phyloP scores from a whole-genome alignment of 2,888 invertebrate species.

The Agrotis segetum region DNA sequence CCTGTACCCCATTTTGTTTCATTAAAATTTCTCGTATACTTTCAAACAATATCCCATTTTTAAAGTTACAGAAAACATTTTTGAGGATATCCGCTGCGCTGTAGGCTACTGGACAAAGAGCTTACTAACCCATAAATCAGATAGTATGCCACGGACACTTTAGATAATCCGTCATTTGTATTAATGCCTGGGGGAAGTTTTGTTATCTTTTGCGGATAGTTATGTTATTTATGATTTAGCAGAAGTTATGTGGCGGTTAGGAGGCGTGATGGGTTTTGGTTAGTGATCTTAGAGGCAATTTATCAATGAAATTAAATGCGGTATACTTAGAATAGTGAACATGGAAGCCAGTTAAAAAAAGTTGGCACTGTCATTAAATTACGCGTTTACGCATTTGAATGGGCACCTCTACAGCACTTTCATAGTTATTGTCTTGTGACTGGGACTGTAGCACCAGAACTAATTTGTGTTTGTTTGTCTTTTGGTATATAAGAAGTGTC shows the following conservation, averaged over 20 bases:
- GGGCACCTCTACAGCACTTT: too few species aligned
- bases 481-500: too few species aligned
- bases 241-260: conserved; percentile 14
- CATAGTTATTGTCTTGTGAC: too few species aligned
- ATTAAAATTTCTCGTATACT: conserved; percentile 15
- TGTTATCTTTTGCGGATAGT: conserved; percentile 53
- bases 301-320: neutral
- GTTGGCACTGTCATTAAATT: too few species aligned
- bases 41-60: conserved; percentile 27
- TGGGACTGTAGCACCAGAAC: too few species aligned
- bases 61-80: conserved; percentile 55
- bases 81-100: conserved; percentile 41
- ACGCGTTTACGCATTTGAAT: too few species aligned
- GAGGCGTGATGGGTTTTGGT: conserved; percentile 17
- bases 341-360: too few species aligned
- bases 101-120: conserved; percentile 56
- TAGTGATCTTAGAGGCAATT: conserved; percentile 1
- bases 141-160: conserved; percentile 57
- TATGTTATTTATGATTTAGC: conserved; percentile 55
- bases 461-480: too few species aligned
- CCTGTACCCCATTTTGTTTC: neutral
- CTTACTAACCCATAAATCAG: conserved; percentile 61
- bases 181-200: conserved; percentile 57
- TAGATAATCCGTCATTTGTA: conserved; percentile 65
- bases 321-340: too few species aligned